Base-by-base conservation (phyloP, 2,797 vertebrate genomes). In the Danio kyathit region DNA sequence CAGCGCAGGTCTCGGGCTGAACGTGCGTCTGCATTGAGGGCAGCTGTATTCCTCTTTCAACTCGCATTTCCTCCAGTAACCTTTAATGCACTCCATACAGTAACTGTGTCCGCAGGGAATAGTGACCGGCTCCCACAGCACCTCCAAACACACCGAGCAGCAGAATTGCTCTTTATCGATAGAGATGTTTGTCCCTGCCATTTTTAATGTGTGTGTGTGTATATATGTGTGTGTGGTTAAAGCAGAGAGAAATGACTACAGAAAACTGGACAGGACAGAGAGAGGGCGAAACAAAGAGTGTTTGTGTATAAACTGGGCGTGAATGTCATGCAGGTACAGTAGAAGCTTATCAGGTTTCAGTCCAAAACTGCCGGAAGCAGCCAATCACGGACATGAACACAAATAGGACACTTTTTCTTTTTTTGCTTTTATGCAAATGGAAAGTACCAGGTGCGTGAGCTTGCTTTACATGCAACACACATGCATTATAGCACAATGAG, bases 91-190 rank as follows among this genome's bases (percentile, higher is more conserved):
- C 43, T 82, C 86, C 90, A 92, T 65, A 4, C 93, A 95, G 63
- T 93, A 93, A 76, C 91, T 93, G 88, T 93, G 93, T 66, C 93
- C 93, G 4, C 93, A 94, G 4, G 94, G 94, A 81, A 94, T 93
- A 0, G 93, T 95, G 74, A 91, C 94, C 1, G 94, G 94, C 74
- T 94, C 93, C 44, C 84, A 82, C 8, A 94, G 78, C 0, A 93
- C 80, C 29, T 94, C 93, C 83, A 94, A 83, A 38, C 94, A 95
- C 61, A 94, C 92, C 0, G 93, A 77, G 29, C 94, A 95, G 40
- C 87, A 84, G 10, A 95, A 94, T 82, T 94, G 92, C 6, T 94
- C 93, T 49, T 93, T 88, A 0, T 94, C 94, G 2, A 95, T 72
- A 1, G 92, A 94, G 76, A 95, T 93, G 10, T 89, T 93, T 0